Evolutionary conservation across 2,113 vertebrate species (phyloP).

Genomic region (Acanthisitta chloris): DNA sequence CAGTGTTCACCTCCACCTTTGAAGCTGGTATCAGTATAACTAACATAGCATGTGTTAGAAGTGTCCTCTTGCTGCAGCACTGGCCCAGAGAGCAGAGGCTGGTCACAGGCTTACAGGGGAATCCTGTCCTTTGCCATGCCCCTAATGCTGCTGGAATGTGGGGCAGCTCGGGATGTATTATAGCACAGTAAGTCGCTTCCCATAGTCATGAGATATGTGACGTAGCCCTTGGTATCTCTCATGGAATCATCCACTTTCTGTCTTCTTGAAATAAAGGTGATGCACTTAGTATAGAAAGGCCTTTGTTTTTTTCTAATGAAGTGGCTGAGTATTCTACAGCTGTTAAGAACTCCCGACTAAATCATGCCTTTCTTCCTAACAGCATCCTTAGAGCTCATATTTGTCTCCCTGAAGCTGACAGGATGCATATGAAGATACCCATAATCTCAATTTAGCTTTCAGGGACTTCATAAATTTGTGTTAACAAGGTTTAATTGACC

Average conservation of each 20-base stretch:
- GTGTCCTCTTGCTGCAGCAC: neutral
- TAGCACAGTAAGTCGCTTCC: neutral
- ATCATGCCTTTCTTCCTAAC: neutral
- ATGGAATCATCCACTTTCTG: neutral
- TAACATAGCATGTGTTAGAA: neutral
- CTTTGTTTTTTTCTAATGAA: neutral
- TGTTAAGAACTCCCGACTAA: neutral
- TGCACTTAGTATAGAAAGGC: neutral
- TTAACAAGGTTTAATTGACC: neutral
- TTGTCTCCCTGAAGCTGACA: neutral
- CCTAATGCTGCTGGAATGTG: neutral
- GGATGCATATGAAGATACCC: neutral
- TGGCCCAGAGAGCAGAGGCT: neutral
- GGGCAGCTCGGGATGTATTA: rapidly evolving
- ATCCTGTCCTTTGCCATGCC: neutral
- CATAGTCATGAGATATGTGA: neutral
- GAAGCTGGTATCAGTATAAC: neutral
- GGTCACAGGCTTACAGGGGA: rapidly evolving
- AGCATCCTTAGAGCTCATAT: neutral
- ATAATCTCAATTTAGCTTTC: neutral
- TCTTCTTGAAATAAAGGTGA: neutral
- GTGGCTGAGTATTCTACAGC: neutral
- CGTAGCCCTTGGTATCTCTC: neutral
- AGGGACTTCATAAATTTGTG: neutral
- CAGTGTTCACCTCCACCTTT: neutral